phyloP scores from a whole-genome alignment of 2,113 vertebrate genomes.

The Callorhinus ursinus region DNA sequence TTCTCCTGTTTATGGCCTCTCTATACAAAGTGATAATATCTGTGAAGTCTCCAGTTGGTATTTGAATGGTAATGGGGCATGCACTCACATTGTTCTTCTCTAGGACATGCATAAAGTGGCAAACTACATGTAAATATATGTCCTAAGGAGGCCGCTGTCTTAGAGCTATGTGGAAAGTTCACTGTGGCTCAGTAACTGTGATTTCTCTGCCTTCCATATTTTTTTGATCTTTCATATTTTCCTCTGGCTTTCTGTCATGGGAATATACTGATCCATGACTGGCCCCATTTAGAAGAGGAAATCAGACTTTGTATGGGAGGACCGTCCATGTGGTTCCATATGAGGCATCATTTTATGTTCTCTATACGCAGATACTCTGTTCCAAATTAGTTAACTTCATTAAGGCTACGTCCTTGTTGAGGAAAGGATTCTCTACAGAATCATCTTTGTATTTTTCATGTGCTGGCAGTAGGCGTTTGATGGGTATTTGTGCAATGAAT shows the following conservation, averaged over 20 bases:
- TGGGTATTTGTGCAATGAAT: not conserved
- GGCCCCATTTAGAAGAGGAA: not conserved
- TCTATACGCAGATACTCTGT: not conserved
- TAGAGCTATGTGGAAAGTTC: not conserved
- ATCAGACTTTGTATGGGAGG: not conserved
- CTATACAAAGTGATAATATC: conserved; percentile 12
- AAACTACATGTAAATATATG: not conserved
- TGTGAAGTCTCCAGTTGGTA: conserved; percentile 40
- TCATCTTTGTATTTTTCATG: not conserved
- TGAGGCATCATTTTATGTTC: not conserved
- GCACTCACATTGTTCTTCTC: conserved; percentile 7
- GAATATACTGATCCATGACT: not conserved
- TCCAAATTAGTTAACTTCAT: not conserved
- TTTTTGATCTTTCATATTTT: not conserved
- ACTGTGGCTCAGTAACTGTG: not conserved
- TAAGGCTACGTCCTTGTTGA: not conserved
- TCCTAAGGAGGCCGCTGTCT: not conserved
- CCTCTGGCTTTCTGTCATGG: not conserved
- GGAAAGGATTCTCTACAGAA: not conserved
- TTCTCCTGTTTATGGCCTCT: conserved; percentile 45
- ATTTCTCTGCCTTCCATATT: not conserved
- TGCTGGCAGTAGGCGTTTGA: not conserved
- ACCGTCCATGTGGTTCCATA: not conserved
- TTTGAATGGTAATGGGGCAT: conserved; percentile 60
- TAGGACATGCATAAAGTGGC: not conserved